Base-by-base conservation (phyloP, 2,888 invertebrate genomes). In the Melolontha melolontha region DNA sequence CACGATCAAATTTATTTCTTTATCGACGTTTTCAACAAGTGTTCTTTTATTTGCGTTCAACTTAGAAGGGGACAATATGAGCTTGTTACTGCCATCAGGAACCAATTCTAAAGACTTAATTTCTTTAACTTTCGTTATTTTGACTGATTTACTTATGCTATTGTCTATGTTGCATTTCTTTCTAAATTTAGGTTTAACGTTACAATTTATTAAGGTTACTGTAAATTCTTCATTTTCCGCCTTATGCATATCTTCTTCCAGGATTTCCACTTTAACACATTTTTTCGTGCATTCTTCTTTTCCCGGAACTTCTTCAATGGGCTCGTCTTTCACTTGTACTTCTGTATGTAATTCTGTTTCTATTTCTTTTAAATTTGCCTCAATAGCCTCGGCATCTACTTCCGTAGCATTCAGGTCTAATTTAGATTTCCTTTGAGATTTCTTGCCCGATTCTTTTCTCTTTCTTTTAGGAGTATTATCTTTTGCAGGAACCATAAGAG, bases 1-100 rank as follows among this genome's bases (percentile, higher is more conserved):
- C 6, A n/a, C 22, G 12, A 17, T 4, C 42, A 40, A 6, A 44
- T 47, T 16, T 29, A 55, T 55, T 39, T 49, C 55, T 41, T 47
- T 47, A 7, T 55, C 64, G 8, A 42, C 34, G 12, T 44, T 50
- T 42, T 74, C 72, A n/a, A 75, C 70, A 41, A 76, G 62, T 8
- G 72, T 72, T 68, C 77, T 52, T 71, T 79, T 80, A 55, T 72
- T 79, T 0, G 77, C 76, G 51, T 75, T 79, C 50, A 78, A 69
- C 70, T 79, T 79, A 1, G 78, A 78, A n/a, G 79, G 79, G 0
- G 78, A 79, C 1, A 78, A 64, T 49, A 79, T 70, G 54, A 75
- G 65, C 40, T 71, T 73, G 52, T 70, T 72, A 42, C 68, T 69
- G n/a, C 54, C 50, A 44, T 76, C 74, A 11, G 70, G 70, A 10